Evolutionary conservation across 1,140 invertebrate genomes (phyloP).

Genomic region (Nasonia vitripennis): DNA sequence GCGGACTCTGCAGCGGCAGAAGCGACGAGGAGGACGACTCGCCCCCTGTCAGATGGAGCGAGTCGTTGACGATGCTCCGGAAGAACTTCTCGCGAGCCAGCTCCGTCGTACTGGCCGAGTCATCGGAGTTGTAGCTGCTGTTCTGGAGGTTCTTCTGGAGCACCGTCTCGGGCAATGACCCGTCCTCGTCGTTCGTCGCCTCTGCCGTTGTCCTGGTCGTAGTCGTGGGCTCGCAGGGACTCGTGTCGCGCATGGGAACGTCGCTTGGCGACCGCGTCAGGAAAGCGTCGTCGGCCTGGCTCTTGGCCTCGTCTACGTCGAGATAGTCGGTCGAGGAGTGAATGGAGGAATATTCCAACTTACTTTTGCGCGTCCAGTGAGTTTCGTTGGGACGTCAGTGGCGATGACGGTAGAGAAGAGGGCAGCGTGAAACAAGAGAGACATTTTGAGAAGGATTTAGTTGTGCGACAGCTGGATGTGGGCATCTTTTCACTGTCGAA

Average conservation of each 20-base stretch:
- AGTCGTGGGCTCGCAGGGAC: background rate
- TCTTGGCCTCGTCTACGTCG: slow-evolving; percentile 63
- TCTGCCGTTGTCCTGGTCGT: slow-evolving; percentile 64
- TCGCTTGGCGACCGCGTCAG: slow-evolving; percentile 77
- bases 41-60: slow-evolving; percentile 52
- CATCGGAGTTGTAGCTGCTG: slow-evolving; percentile 52
- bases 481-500: background rate
- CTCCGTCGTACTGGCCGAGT: slow-evolving; percentile 58
- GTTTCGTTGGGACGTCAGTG: background rate
- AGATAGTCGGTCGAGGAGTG: slow-evolving; percentile 48
- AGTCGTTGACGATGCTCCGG: slow-evolving; percentile 61
- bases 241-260: slow-evolving; percentile 71
- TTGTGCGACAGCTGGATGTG: background rate
- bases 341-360: slow-evolving; percentile 69
- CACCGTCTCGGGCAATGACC: slow-evolving; percentile 70
- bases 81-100: slow-evolving; percentile 64
- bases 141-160: slow-evolving; percentile 70
- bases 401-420: background rate
- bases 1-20: slow-evolving; percentile 8
- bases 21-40: slow-evolving; percentile 37
- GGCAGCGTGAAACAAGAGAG: slow-evolving; percentile 68
- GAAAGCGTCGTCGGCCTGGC: slow-evolving; percentile 63
- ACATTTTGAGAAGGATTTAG: slow-evolving; percentile 42
- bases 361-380: slow-evolving; percentile 64
- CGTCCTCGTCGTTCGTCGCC: slow-evolving; percentile 12